These are phyloP conservation scores for Acanthiza pusilla DNA, from an alignment of 2,797 vertebrate species.

Conservation along the genomic window DNA sequence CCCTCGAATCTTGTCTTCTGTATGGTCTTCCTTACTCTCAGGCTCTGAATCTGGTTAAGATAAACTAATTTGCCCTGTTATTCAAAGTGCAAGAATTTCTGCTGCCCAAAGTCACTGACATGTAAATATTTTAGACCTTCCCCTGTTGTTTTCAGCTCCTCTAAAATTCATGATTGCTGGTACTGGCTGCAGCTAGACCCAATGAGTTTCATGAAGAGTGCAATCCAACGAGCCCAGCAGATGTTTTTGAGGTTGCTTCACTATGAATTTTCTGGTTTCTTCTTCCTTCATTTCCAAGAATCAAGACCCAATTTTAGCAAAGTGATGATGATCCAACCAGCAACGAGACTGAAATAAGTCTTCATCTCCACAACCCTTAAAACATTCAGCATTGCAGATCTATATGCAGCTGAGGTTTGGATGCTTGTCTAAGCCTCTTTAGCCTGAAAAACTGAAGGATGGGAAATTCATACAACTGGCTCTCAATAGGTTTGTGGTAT, in stretches of 20 bases:
- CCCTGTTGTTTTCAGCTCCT: not conserved
- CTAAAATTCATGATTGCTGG: not conserved
- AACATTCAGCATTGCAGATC: not conserved
- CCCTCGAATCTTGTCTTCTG: not conserved
- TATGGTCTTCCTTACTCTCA: not conserved
- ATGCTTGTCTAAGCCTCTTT: not conserved
- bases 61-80: not conserved
- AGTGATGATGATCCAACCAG: not conserved
- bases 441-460: not conserved
- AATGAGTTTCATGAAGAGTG: not conserved
- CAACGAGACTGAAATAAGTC: slow-evolving; percentile 17
- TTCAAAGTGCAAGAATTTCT: not conserved
- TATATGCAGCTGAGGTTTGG: not conserved
- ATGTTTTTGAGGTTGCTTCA: slow-evolving; percentile 47
- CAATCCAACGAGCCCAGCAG: slow-evolving; percentile 34
- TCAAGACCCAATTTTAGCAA: slow-evolving; percentile 46
- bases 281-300: slow-evolving; percentile 56
- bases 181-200: not conserved
- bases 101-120: not conserved
- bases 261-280: slow-evolving; percentile 43
- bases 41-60: not conserved
- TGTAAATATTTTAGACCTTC: not conserved
- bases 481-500: slow-evolving; percentile 44
- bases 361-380: not conserved
- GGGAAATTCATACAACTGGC: not conserved